A percentile compares a stretch with the other conserved stretches of the same genome.
These are phyloP conservation scores for Eciton burchellii DNA, from an alignment of 1,140 invertebrate species.

Conservation along the genomic window DNA sequence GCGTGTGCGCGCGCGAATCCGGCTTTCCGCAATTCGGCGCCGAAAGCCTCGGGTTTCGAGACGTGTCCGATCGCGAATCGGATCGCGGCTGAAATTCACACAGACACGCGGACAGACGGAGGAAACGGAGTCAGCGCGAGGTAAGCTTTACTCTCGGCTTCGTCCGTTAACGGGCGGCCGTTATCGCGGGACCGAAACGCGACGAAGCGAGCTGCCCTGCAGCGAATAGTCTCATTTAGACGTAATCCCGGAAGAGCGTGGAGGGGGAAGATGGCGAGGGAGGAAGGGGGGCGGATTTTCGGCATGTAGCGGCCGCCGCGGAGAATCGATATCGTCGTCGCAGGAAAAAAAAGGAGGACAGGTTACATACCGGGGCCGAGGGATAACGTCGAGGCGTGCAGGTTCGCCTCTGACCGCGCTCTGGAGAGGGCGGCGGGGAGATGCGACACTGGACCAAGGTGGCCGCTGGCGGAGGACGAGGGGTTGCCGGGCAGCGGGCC, in stretches of 20 bases:
- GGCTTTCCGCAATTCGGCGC: too few species aligned
- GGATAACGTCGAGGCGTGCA: slow-evolving; percentile 89
- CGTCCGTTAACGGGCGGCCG: not conserved
- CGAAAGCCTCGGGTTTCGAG: slow-evolving; percentile 44
- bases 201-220: not conserved
- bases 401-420: slow-evolving; percentile 94
- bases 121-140: slow-evolving; percentile 16
- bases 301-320: not conserved
- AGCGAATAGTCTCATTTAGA: not conserved
- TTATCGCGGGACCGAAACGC: not conserved
- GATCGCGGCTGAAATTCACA: slow-evolving; percentile 56
- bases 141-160: slow-evolving; percentile 28
- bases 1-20: not conserved
- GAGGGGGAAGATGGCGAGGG: too few species aligned
- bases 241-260: not conserved
- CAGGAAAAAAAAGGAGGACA: not conserved
- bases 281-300: not conserved
- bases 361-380: slow-evolving; percentile 85
- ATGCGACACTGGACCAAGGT: slow-evolving; percentile 74
- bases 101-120: slow-evolving; percentile 16
- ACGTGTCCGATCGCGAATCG: slow-evolving; percentile 36
- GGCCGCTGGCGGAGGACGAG: slow-evolving; percentile 65
- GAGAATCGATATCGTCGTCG: slow-evolving; percentile 47
- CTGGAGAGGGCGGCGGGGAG: slow-evolving; percentile 87
- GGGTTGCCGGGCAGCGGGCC: slow-evolving; percentile 78